Evolutionary conservation across 2,888 invertebrate genomes (phyloP).

Genomic region (Drosophila fulvimacula): DNA sequence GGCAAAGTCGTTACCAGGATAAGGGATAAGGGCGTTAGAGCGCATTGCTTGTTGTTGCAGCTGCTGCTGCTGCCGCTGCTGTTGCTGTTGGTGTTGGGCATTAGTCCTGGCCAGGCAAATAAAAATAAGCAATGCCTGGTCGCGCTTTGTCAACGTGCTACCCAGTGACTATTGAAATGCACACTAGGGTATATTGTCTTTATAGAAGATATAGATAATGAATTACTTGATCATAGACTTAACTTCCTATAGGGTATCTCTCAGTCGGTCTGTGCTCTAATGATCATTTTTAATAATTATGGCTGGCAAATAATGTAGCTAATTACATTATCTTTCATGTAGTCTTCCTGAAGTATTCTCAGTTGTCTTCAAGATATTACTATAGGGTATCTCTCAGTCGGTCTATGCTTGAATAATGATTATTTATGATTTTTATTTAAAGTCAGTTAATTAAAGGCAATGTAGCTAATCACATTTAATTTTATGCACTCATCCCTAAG

Average conservation of each 20-base stretch:
- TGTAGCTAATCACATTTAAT: no score
- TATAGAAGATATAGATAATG: neutral
- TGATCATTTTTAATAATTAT: no score
- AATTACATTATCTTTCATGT: no score
- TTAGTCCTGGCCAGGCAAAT: constrained; percentile 75
- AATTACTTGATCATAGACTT: neutral
- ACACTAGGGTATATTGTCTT: neutral
- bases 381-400: no score
- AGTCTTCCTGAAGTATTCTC: no score
- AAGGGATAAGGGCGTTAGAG: constrained; percentile 78
- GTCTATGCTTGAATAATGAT: no score
- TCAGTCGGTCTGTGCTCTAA: neutral
- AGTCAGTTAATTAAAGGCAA: no score
- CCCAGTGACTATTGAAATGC: neutral
- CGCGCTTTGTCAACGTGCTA: constrained; percentile 45
- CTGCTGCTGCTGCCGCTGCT: constrained; percentile 26
- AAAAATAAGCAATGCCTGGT: constrained; percentile 76
- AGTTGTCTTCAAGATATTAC: no score
- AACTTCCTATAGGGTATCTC: no score
- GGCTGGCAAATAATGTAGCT: no score
- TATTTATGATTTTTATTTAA: no score
- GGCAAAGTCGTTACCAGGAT: constrained; percentile 75
- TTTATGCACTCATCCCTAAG: no score
- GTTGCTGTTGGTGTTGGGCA: constrained; percentile 52
- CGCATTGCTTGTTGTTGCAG: constrained; percentile 46